phyloP scores from a whole-genome alignment of 37 sponge, comb jelly and placozoan species.

The Mnemiopsis leidyi region DNA sequence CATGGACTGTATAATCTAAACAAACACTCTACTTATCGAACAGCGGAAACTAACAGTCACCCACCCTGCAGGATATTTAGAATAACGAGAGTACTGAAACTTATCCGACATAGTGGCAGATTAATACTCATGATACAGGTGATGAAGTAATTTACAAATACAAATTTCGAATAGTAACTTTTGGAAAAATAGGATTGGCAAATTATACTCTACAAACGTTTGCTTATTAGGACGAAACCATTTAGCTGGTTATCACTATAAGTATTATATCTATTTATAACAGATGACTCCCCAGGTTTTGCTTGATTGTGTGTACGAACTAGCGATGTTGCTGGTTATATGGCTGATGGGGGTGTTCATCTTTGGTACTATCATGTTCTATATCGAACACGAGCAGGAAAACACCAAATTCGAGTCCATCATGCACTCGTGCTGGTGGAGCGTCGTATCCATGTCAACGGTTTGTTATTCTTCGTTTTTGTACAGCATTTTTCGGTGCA shows the following conservation, averaged over 20 bases:
- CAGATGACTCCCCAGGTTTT: constrained; percentile 32
- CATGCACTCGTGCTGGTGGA: constrained; percentile 66
- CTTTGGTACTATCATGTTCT: constrained; percentile 63
- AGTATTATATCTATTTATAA: background rate
- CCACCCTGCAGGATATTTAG: constrained; percentile 59
- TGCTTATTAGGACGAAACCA: too few relatives aligned
- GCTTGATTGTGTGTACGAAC: constrained; percentile 51
- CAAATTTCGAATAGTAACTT: too few relatives aligned
- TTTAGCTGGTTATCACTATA: background rate
- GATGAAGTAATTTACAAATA: background rate
- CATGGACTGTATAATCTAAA: too few relatives aligned
- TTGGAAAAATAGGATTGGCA: too few relatives aligned
- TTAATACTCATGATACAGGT: constrained; percentile 60
- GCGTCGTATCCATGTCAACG: constrained; percentile 66
- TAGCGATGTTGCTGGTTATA: constrained; percentile 51
- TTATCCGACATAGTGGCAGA: constrained; percentile 49
- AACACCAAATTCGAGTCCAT: constrained; percentile 24
- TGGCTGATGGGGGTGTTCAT: constrained; percentile 65
- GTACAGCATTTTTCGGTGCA: too few relatives aligned
- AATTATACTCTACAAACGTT: too few relatives aligned
- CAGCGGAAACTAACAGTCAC: too few relatives aligned
- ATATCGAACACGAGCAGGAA: constrained; percentile 35
- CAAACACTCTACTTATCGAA: too few relatives aligned
- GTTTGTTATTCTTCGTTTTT: background rate
- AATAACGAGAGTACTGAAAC: constrained; percentile 58